Conservation (phyloP, 2,888 invertebrate species). For the Blastobasis adustella region DNA sequence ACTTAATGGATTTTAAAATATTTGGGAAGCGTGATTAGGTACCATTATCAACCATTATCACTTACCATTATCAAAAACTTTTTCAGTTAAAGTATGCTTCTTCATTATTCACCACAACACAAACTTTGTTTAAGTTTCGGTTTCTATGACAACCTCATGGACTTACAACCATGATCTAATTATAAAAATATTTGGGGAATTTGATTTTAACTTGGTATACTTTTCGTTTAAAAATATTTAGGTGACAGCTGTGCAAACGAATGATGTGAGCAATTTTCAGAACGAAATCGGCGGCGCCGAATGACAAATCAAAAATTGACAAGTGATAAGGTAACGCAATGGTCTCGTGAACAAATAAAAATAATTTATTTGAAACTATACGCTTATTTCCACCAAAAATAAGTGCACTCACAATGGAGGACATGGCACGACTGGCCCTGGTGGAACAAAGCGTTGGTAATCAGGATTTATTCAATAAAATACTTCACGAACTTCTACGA, state of each 20-base stretch:
- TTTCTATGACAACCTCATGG: neutral
- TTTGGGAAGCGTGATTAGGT: too few relatives aligned
- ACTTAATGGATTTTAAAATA: neutral
- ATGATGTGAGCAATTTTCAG: conserved; percentile 3
- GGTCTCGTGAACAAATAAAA: neutral
- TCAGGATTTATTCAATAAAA: conserved; percentile 38
- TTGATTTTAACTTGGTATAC: too few relatives aligned
- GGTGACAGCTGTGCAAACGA: neutral
- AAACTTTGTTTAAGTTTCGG: neutral
- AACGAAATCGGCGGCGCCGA: conserved; percentile 21
- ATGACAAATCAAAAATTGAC: conserved; percentile 60
- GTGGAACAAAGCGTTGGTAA: conserved; percentile 53
- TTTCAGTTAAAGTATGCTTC: conserved; percentile 9
- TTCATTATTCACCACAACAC: conserved; percentile 5
- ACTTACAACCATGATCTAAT: neutral
- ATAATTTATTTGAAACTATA: neutral
- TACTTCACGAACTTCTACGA: conserved; percentile 46
- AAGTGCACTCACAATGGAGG: conserved; percentile 46
- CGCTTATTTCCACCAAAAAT: too few relatives aligned
- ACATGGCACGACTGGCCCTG: conserved; percentile 59
- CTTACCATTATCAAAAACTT: conserved; percentile 11
- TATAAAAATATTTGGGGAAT: too few relatives aligned
- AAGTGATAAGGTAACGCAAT: conserved; percentile 24
- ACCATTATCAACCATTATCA: too few relatives aligned
- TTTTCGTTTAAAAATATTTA: too few relatives aligned